Evolutionary conservation across 2,888 invertebrate genomes (phyloP), one percentile per base, ranked within the genome.

Genomic region (Sinopyrophorus schimmeli): DNA sequence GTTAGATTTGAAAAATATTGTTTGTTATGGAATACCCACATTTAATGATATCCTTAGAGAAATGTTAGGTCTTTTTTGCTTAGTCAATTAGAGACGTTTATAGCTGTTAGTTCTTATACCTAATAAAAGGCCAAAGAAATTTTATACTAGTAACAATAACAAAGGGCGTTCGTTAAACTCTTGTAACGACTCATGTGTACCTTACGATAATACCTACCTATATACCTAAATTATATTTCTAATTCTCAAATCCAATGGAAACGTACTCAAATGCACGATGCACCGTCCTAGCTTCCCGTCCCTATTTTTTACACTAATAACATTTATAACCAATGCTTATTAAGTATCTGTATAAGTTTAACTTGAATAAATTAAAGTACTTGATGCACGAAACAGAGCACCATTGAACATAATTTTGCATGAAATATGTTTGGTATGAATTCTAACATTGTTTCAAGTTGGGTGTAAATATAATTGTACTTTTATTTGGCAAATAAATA

Each of bases 231-330:
- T n/a, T n/a, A n/a, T n/a, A n/a, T n/a, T n/a, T n/a, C n/a, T n/a
- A n/a, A n/a, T n/a, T n/a, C n/a, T n/a, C n/a, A n/a, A n/a, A n/a
- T n/a, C n/a, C n/a, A n/a, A n/a, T n/a, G n/a, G n/a, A n/a, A n/a
- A n/a, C n/a, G n/a, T n/a, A n/a, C n/a, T n/a, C n/a, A n/a, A 28
- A 35, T 27, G 38, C 51, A 46, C 52, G 20, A 14, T 52, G 55
- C 57, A 57, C 57, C 57, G 57, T 57, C 57, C 57, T 49, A 47
- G 49, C 47, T 50, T 47, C 55, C 55, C 55, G 55, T 55, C 55
- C 55, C 44, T 11, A 34, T 31, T 31, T 32, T 47, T 43, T 35
- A 49, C 16, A 31, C 12, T 34, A 31, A 15, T 26, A 27, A 28
- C 11, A 18, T 31, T 21, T n/a, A 9, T 31, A 20, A 20, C 11